Conservation (phyloP, 2,113 vertebrate species). For the Thamnaconus septentrionalis region DNA sequence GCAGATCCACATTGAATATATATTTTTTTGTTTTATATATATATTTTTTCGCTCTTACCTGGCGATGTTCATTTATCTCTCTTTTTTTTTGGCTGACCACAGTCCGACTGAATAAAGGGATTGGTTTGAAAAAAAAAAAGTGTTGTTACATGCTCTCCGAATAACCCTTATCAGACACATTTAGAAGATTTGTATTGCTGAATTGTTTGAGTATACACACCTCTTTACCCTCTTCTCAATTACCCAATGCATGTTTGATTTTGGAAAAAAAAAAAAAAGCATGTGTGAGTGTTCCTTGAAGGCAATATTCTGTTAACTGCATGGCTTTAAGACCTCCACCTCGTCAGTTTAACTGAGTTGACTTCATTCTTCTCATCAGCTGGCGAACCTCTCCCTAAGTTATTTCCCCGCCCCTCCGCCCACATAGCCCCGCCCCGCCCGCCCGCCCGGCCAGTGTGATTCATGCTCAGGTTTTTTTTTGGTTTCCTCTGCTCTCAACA, state of each 20-base stretch:
- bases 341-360: conserved; percentile 49
- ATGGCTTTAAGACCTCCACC: conserved; percentile 69
- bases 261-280: conserved; percentile 62
- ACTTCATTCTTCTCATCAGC: conserved; percentile 42
- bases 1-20: conserved; percentile 55
- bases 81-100: conserved; percentile 51
- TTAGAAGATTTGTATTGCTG: conserved; percentile 60
- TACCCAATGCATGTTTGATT: conserved; percentile 74
- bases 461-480: conserved; percentile 62
- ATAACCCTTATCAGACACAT: conserved; percentile 49
- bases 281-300: conserved; percentile 73
- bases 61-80: conserved; percentile 59
- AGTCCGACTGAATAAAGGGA: conserved; percentile 43
- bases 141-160: conserved; percentile 57
- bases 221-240: conserved; percentile 46
- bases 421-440: background rate
- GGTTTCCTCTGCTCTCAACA: conserved; percentile 7
- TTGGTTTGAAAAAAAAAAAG: conserved; percentile 42
- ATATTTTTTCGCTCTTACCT: conserved; percentile 53
- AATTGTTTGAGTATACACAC: conserved; percentile 60
- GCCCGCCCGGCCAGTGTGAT: conserved; percentile 10
- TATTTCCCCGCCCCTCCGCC: conserved; percentile 13
- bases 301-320: conserved; percentile 73
- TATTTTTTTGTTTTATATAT: conserved; percentile 63
- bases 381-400: conserved; percentile 1